These are phyloP conservation scores for Propithecus coquereli DNA, from an alignment of 2,113 vertebrate genomes.

Conservation along the genomic window DNA sequence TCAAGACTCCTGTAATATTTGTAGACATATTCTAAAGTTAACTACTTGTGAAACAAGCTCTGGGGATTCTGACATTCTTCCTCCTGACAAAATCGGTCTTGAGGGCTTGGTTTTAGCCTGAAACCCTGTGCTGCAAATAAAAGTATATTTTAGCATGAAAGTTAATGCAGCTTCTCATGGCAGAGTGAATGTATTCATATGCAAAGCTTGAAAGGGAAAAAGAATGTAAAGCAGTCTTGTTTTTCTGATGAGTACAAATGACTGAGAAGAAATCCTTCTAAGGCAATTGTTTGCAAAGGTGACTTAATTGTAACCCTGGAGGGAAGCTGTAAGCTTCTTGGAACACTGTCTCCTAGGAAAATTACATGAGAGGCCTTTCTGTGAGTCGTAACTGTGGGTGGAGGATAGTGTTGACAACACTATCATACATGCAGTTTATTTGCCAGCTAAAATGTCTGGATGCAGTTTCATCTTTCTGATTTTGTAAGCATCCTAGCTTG, in stretches of 20 bases:
- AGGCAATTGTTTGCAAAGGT: background rate
- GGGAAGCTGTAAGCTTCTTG: background rate
- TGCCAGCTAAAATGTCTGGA: background rate
- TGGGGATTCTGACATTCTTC: background rate
- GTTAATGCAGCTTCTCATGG: background rate
- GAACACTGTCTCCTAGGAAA: background rate
- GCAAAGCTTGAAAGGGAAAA: conserved; percentile 7
- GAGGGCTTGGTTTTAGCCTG: background rate
- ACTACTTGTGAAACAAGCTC: background rate
- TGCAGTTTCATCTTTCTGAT: background rate
- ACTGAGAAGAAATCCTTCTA: background rate
- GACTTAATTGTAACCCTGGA: background rate
- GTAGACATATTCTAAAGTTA: background rate
- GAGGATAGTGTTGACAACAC: background rate
- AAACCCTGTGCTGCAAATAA: background rate
- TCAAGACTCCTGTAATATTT: background rate
- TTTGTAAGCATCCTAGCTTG: background rate
- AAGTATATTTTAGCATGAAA: background rate
- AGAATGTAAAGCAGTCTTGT: background rate
- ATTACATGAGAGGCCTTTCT: background rate
- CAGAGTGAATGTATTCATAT: background rate
- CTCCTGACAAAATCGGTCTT: conserved; percentile 31
- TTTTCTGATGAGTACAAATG: background rate
- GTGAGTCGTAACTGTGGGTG: background rate
- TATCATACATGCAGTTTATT: background rate